Percentiles rank a stretch among this genome's conserved stretches.
Evolutionary conservation across 2,797 vertebrate genomes (phyloP).

Genomic region (Geotrypetes seraphini): DNA sequence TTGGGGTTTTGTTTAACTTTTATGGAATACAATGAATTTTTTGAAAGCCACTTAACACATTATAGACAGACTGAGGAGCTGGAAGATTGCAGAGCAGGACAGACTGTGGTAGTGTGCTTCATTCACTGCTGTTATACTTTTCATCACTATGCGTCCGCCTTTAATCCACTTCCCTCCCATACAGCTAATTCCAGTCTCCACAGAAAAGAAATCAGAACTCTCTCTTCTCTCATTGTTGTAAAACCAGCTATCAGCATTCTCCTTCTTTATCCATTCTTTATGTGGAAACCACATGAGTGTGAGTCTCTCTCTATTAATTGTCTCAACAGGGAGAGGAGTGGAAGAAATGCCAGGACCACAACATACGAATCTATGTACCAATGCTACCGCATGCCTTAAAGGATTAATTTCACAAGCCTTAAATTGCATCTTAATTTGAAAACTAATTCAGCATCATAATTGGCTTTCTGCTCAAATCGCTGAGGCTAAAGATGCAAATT

Average conservation of each 20-base stretch:
- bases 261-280: not conserved
- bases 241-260: not conserved
- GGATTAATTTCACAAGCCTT: slow-evolving; percentile 84
- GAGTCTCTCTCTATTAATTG: slow-evolving; percentile 41
- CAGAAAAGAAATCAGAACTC: too few species aligned
- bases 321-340: slow-evolving; percentile 28
- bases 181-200: too few species aligned
- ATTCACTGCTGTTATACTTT: too few species aligned
- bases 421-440: slow-evolving; percentile 95
- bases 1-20: too few species aligned
- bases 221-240: not conserved
- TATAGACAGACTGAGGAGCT: too few species aligned
- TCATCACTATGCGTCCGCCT: too few species aligned
- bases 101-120: too few species aligned
- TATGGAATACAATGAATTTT: too few species aligned
- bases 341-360: slow-evolving; percentile 29
- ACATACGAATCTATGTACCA: slow-evolving; percentile 43
- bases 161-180: too few species aligned
- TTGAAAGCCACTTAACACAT: too few species aligned
- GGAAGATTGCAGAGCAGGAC: too few species aligned
- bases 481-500: slow-evolving; percentile 87
- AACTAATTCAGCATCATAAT: slow-evolving; percentile 95
- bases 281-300: too few species aligned
- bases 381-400: slow-evolving; percentile 65
- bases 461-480: slow-evolving; percentile 90